A percentile compares a stretch with the other conserved stretches of the same genome.
Conservation (phyloP, 2,888 invertebrate genomes). For the Griposia aprilina region DNA sequence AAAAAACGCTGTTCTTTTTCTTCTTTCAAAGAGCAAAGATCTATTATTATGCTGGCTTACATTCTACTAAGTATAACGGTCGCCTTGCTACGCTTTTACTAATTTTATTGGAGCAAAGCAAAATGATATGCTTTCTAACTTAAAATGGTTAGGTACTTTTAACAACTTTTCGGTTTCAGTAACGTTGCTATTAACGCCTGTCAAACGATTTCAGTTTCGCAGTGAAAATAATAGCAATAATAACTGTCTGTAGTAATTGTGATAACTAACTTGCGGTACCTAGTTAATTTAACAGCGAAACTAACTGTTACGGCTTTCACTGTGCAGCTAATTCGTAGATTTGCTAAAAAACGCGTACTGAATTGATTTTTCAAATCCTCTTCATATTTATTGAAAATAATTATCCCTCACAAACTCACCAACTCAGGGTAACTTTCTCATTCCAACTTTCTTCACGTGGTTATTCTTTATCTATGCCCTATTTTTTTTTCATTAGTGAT, state of each 20-base stretch:
- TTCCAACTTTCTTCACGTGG: neutral
- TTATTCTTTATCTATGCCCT: neutral
- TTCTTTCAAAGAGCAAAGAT: slow-evolving; percentile 65
- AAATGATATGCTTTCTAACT: slow-evolving; percentile 85
- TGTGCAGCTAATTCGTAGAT: neutral
- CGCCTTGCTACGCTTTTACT: slow-evolving; percentile 76
- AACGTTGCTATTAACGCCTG: slow-evolving; percentile 13
- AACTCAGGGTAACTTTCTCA: neutral
- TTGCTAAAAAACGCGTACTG: slow-evolving; percentile 10
- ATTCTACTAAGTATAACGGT: slow-evolving; percentile 75
- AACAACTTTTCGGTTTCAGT: slow-evolving; percentile 57
- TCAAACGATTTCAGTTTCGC: slow-evolving; percentile 26
- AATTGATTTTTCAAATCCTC: neutral
- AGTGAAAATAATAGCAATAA: slow-evolving; percentile 16
- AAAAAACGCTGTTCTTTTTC: slow-evolving; percentile 63
- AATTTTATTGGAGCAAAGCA: slow-evolving; percentile 85
- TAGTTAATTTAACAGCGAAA: slow-evolving; percentile 21
- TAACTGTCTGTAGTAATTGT: slow-evolving; percentile 13
- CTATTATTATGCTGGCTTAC: slow-evolving; percentile 69
- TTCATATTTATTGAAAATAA: neutral
- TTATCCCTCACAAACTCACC: neutral
- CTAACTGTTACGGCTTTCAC: slow-evolving; percentile 27
- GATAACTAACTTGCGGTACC: slow-evolving; percentile 20
- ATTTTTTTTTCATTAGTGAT: too few species aligned
- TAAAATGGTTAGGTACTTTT: slow-evolving; percentile 63